Evolutionary conservation across 2,888 invertebrate species (phyloP), one percentile per base, ranked within the genome.

Genomic region (Sinotaia quadrata): DNA sequence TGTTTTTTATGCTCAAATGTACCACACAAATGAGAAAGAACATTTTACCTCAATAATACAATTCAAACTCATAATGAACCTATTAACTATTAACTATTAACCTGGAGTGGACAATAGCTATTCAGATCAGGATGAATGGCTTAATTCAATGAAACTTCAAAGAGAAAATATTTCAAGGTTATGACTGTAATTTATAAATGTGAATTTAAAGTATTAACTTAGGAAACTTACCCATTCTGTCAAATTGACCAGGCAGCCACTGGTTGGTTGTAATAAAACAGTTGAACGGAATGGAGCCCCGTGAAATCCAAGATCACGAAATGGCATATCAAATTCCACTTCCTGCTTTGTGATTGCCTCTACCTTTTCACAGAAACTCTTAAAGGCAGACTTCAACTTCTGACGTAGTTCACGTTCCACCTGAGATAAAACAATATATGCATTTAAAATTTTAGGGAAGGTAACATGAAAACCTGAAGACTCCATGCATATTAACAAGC

Each of bases 261-360:
- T 97, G 0, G 99, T 99, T 0, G 99, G 99, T 87, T 98, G 98
- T 2, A 99, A 91, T 10, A 97, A 92, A 0, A 97, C 98, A 10
- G 98, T 98, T 81, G 95, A 96, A 82, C 99, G 92, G 91, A 93
- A 97, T 0, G 99, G 99, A 1, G 96, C 98, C 54, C 99, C 99
- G 66, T 95, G 96, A 90, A 98, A 99, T 21, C 98, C 98, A 31
- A 99, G 91, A 84, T 99, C 98, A 90, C 97, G 92, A 91, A 99
- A 99, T 4, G 99, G 99, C 37, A 96, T 95, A 87, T 99, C 99
- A 87, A 99, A 99, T 90, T 99, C 98, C 58, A 99, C 93, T 88
- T 95, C 95, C 86, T 95, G 94, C 88, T 98, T 98, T 37, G 98
- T 98, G 92, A 96, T 94, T 18, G 93, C 91, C 89, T 98, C 98